A percentile compares a stretch with the other conserved stretches of the same genome.
phyloP scores from a whole-genome alignment of 2,888 invertebrate species.

The Acrobasis consociella region DNA sequence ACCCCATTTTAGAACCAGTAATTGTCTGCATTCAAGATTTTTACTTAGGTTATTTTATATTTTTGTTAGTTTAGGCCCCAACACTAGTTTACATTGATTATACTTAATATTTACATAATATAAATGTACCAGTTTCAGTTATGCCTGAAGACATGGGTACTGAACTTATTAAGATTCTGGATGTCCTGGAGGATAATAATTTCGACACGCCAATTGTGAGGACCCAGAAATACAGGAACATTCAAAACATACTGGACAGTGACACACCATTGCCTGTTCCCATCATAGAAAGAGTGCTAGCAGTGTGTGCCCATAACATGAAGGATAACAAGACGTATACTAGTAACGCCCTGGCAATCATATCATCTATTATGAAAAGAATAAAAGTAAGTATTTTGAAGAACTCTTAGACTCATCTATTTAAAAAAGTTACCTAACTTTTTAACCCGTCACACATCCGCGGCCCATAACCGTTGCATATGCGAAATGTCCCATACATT shows the following conservation, averaged over 20 bases:
- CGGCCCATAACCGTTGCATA: no score
- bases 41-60: no score
- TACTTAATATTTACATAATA: no score
- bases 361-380: slow-evolving; percentile 50
- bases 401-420: not conserved
- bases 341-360: slow-evolving; percentile 45
- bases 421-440: no score
- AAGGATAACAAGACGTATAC: slow-evolving; percentile 51
- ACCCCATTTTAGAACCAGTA: no score
- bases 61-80: no score
- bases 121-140: slow-evolving; percentile 39
- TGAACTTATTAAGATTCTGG: slow-evolving; percentile 43
- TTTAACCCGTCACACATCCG: no score
- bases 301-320: slow-evolving; percentile 51
- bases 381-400: slow-evolving; percentile 47
- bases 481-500: no score
- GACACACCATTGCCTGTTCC: slow-evolving; percentile 35
- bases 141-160: slow-evolving; percentile 49
- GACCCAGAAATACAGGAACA: slow-evolving; percentile 41
- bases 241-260: slow-evolving; percentile 46
- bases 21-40: no score
- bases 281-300: slow-evolving; percentile 47
- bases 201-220: slow-evolving; percentile 36
- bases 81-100: no score
- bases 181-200: slow-evolving; percentile 46